phyloP scores from a whole-genome alignment of 2,113 vertebrate species.

The Irena cyanogastra region DNA sequence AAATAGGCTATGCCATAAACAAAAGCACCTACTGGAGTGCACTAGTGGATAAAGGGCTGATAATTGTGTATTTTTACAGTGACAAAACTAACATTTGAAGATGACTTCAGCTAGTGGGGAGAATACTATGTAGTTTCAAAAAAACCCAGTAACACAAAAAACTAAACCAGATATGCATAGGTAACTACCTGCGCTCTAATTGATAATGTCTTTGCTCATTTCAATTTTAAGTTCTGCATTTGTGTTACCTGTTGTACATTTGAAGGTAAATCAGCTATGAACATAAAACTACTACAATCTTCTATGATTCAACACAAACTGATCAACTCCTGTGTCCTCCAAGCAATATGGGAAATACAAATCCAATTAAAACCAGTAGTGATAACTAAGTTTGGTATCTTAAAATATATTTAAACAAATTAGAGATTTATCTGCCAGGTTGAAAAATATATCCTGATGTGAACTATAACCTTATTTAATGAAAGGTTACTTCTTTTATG shows the following conservation, averaged over 20 bases:
- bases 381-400: background rate
- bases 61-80: background rate
- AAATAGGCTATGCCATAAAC: background rate
- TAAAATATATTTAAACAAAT: background rate
- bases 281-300: background rate
- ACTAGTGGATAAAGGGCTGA: background rate
- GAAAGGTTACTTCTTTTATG: background rate
- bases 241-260: background rate
- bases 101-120: background rate
- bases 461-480: background rate
- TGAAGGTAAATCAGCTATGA: background rate
- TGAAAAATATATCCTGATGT: background rate
- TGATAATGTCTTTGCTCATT: background rate
- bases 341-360: accelerated
- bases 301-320: background rate
- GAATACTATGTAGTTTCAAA: background rate
- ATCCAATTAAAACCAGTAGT: background rate
- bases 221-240: background rate
- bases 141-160: background rate
- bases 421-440: background rate
- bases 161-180: background rate
- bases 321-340: background rate
- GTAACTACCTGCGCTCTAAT: background rate
- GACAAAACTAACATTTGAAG: background rate
- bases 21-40: background rate